Evolutionary conservation across 1,140 invertebrate genomes (phyloP).

Genomic region (Phymorhynchus buccinoides): DNA sequence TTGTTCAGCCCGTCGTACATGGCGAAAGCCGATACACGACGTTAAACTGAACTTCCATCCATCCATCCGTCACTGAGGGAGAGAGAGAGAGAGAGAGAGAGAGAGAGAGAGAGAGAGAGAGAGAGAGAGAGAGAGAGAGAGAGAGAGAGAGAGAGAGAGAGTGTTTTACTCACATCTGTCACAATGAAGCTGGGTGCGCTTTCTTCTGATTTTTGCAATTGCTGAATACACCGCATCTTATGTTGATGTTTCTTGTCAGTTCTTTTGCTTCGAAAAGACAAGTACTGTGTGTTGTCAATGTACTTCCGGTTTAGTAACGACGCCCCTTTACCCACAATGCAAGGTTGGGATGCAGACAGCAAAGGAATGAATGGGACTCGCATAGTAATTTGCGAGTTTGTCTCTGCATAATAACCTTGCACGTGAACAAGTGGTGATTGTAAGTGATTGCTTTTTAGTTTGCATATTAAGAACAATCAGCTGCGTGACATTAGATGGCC

Average conservation of each 20-base stretch:
- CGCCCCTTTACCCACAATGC: slow-evolving; percentile 42
- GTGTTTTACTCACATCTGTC: not conserved
- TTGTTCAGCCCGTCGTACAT: too few species aligned
- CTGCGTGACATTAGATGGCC: not conserved
- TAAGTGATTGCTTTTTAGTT: not conserved
- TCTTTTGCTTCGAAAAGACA: too few species aligned
- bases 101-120: slow-evolving; percentile 17
- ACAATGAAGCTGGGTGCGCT: not conserved
- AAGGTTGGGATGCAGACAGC: slow-evolving; percentile 18
- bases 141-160: not conserved
- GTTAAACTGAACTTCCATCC: too few species aligned
- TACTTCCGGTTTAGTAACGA: slow-evolving; percentile 21
- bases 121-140: slow-evolving; percentile 26
- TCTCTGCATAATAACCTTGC: slow-evolving; percentile 9
- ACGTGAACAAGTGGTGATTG: not conserved
- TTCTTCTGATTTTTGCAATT: not conserved
- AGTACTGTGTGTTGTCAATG: too few species aligned
- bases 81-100: not conserved
- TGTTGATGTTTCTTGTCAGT: too few species aligned
- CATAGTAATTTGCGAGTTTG: slow-evolving; percentile 25
- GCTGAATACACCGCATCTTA: slow-evolving; percentile 23
- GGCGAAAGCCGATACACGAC: too few species aligned
- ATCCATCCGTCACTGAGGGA: too few species aligned
- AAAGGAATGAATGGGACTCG: not conserved
- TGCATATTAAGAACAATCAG: not conserved